Conservation (phyloP, 2,888 invertebrate genomes). For the Epinotia demarniana region DNA sequence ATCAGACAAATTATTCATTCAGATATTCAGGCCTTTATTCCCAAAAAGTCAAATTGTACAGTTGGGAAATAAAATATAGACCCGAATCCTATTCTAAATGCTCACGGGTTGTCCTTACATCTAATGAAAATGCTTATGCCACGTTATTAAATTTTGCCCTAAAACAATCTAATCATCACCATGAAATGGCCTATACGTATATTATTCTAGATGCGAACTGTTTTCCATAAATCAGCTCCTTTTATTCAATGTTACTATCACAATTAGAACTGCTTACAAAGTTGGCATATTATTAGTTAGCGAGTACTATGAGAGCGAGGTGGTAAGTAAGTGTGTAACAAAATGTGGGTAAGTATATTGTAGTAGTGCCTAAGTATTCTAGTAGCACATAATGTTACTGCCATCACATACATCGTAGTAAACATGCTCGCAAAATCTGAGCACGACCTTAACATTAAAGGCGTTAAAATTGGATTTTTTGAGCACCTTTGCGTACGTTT, state of each 20-base stretch:
- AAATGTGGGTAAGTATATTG: neutral
- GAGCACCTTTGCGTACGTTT: too few relatives aligned
- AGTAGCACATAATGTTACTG: too few relatives aligned
- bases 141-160: neutral
- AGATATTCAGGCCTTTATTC: too few relatives aligned
- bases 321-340: constrained; percentile 1
- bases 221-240: neutral
- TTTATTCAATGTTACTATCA: neutral
- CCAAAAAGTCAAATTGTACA: too few relatives aligned
- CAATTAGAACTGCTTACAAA: neutral
- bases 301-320: neutral
- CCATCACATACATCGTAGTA: too few relatives aligned
- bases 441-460: too few relatives aligned
- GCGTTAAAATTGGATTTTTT: too few relatives aligned
- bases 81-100: too few relatives aligned
- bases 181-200: neutral
- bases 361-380: neutral
- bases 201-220: neutral
- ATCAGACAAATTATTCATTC: too few relatives aligned
- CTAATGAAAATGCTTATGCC: neutral
- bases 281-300: neutral
- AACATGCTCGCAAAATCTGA: too few relatives aligned
- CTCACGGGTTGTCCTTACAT: too few relatives aligned
- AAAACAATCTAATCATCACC: constrained; percentile 5
- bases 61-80: too few relatives aligned